phyloP scores from a whole-genome alignment of 1,140 invertebrate genomes.

The Drosophila bocqueti region DNA sequence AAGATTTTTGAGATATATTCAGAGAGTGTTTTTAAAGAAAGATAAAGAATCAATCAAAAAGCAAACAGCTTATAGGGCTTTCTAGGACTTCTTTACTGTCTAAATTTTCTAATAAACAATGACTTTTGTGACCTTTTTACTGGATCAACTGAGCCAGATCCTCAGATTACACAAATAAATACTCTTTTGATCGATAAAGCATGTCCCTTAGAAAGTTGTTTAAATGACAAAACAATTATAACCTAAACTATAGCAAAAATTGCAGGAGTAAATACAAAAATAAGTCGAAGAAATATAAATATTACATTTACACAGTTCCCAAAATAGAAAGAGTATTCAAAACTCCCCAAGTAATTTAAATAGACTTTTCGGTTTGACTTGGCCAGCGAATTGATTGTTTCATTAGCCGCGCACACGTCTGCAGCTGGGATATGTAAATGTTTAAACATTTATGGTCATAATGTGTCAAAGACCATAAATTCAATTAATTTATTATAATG shows the following conservation, averaged over 20 bases:
- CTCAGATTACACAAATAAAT: no score
- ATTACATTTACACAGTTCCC: neutral
- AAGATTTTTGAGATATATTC: neutral
- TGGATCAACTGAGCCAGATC: no score
- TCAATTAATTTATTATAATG: constrained; percentile 84
- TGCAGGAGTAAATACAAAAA: no score
- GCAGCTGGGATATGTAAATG: constrained; percentile 50
- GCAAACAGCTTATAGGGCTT: neutral
- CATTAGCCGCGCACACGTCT: constrained; percentile 58
- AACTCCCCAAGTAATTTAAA: neutral
- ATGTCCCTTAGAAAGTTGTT: no score
- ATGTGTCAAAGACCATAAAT: constrained; percentile 82
- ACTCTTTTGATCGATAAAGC: no score
- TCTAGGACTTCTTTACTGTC: no score
- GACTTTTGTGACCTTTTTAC: no score
- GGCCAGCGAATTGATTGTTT: constrained; percentile 66
- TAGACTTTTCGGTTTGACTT: neutral
- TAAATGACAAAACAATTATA: no score
- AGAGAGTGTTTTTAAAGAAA: neutral
- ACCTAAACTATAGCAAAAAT: no score
- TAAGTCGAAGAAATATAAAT: neutral
- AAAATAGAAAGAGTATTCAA: constrained; percentile 29
- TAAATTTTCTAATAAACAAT: neutral
- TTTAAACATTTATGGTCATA: constrained; percentile 75
- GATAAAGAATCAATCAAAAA: neutral